Conservation (phyloP, 2,888 invertebrate species). For the Nysson spinosus region DNA sequence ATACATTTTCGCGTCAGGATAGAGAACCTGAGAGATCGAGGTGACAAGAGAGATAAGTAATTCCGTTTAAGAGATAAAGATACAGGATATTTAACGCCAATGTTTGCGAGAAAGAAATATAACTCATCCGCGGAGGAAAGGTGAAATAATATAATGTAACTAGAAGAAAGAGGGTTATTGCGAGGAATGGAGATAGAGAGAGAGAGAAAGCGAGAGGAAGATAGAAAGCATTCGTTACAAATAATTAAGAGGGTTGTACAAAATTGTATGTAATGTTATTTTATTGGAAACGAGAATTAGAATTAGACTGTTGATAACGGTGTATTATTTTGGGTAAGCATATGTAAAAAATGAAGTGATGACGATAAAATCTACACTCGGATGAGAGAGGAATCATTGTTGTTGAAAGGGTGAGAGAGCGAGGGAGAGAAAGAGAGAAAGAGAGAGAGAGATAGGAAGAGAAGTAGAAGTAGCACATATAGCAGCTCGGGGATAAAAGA, state of each 20-base stretch:
- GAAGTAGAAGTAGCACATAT: conserved; percentile 70
- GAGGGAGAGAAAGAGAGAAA: too few relatives aligned
- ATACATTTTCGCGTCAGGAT: too few relatives aligned
- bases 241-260: conserved; percentile 65
- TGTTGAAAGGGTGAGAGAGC: too few relatives aligned
- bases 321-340: conserved; percentile 73
- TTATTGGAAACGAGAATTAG: conserved; percentile 70
- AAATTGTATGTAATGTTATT: conserved; percentile 72
- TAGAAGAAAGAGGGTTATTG: not conserved
- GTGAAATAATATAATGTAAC: not conserved
- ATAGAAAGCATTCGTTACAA: conserved; percentile 40
- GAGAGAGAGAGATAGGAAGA: too few relatives aligned
- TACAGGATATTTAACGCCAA: conserved; percentile 13
- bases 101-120: too few relatives aligned
- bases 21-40: too few relatives aligned
- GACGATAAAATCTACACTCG: conserved; percentile 52
- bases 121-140: too few relatives aligned
- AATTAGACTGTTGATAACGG: conserved; percentile 71
- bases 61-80: too few relatives aligned
- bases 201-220: conserved; percentile 14
- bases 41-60: too few relatives aligned
- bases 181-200: not conserved
- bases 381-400: conserved; percentile 68
- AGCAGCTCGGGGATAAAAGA: conserved; percentile 69
- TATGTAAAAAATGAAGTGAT: conserved; percentile 50